These are phyloP conservation scores for Heliornis fulica DNA, from an alignment of 2,113 vertebrate species.

Conservation along the genomic window DNA sequence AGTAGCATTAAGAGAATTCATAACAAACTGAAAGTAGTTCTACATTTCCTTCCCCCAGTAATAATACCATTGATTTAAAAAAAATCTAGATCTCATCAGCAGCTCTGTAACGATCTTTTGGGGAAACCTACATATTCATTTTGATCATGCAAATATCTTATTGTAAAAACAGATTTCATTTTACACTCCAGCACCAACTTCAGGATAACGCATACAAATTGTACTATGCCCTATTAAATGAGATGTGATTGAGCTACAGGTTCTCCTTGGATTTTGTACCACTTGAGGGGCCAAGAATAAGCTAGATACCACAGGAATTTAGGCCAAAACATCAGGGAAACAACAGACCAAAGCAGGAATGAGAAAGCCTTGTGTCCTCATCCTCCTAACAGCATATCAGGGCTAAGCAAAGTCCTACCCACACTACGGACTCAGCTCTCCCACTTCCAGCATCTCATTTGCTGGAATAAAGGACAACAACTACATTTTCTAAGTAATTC, in stretches of 20 bases:
- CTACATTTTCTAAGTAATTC: background rate
- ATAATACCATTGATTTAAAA: background rate
- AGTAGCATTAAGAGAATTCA: background rate
- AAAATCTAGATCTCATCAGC: background rate
- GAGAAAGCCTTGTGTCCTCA: background rate
- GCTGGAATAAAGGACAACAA: background rate
- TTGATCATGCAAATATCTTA: background rate
- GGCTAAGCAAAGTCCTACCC: background rate
- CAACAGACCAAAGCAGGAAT: background rate
- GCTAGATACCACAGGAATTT: background rate
- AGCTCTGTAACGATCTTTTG: background rate
- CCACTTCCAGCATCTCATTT: background rate
- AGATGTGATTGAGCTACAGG: background rate
- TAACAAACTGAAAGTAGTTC: background rate
- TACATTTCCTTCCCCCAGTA: background rate
- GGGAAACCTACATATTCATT: background rate
- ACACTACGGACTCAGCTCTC: accelerated
- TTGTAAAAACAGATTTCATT: background rate
- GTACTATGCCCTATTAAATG: background rate
- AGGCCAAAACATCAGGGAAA: background rate
- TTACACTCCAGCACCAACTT: background rate
- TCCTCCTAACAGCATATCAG: background rate
- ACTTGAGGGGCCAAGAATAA: background rate
- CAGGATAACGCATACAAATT: background rate
- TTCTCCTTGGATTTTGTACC: background rate